Conservation (phyloP, 2,888 invertebrate species). For the Taphrorychus bicolor region DNA sequence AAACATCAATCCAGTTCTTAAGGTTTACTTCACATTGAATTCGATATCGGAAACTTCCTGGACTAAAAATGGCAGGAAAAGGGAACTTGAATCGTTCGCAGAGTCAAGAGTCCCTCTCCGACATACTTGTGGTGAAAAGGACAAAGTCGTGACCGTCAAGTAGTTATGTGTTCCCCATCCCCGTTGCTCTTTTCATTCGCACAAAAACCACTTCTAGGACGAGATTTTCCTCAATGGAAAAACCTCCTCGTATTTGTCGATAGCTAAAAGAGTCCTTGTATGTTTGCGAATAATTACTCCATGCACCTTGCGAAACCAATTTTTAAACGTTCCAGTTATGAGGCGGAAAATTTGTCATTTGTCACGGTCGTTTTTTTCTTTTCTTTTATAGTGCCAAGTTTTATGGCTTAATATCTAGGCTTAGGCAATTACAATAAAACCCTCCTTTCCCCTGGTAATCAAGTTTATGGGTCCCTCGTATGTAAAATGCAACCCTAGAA, state of each 20-base stretch:
- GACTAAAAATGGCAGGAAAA: constrained; percentile 27
- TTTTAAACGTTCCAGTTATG: not conserved
- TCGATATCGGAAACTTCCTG: constrained; percentile 4
- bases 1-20: too few species aligned
- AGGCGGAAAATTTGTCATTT: not conserved
- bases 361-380: not conserved
- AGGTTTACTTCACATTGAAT: too few species aligned
- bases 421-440: constrained; percentile 26
- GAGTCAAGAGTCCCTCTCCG: constrained; percentile 22
- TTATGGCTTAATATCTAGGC: constrained; percentile 9
- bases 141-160: constrained; percentile 32
- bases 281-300: not conserved
- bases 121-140: constrained; percentile 31
- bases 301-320: not conserved
- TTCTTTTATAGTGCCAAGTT: not conserved
- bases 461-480: constrained; percentile 17
- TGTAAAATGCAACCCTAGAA: constrained; percentile 25
- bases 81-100: constrained; percentile 22
- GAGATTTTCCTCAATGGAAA: constrained; percentile 7
- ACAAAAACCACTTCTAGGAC: constrained; percentile 25
- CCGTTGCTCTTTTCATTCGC: constrained; percentile 17
- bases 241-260: not conserved
- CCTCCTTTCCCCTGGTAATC: constrained; percentile 10
- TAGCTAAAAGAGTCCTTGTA: not conserved
- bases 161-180: constrained; percentile 17